phyloP scores from a whole-genome alignment of 2,797 vertebrate species.

The Saxicola maurus region DNA sequence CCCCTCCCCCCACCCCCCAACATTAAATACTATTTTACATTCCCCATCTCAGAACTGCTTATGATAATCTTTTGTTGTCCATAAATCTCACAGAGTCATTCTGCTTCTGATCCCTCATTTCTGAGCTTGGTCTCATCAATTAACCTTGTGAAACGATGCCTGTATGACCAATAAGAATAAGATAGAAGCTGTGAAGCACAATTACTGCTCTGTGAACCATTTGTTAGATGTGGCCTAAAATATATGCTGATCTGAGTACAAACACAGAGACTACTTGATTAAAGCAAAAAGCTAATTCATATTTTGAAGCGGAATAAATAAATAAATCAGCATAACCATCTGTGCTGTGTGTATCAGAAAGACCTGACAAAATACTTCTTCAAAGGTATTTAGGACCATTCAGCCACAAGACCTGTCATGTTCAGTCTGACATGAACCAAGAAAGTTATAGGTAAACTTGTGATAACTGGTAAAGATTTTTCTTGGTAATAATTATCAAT shows the following conservation, averaged over 20 bases:
- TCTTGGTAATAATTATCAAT: not conserved
- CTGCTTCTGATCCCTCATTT: not conserved
- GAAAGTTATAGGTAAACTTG: not conserved
- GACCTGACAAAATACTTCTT: not conserved
- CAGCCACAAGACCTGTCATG: not conserved
- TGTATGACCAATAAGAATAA: not conserved
- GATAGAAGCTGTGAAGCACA: not conserved
- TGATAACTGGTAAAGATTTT: not conserved
- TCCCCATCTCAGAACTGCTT: not conserved
- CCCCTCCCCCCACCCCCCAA: too few relatives aligned
- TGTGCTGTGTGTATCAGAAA: not conserved
- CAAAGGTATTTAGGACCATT: not conserved
- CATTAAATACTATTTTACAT: not conserved
- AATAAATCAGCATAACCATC: not conserved
- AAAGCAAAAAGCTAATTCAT: not conserved
- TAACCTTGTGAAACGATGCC: not conserved
- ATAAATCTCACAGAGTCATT: not conserved
- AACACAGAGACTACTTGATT: not conserved
- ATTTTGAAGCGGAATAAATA: slow-evolving; percentile 4
- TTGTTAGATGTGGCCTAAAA: slow-evolving; percentile 13
- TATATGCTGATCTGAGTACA: not conserved
- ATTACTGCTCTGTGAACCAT: not conserved
- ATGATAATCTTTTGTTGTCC: not conserved
- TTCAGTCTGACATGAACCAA: not conserved
- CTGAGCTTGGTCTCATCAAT: not conserved